A percentile compares a stretch with the other conserved stretches of the same genome.
Conservation (phyloP, 2,888 invertebrate genomes). For the Aradus depressus region DNA sequence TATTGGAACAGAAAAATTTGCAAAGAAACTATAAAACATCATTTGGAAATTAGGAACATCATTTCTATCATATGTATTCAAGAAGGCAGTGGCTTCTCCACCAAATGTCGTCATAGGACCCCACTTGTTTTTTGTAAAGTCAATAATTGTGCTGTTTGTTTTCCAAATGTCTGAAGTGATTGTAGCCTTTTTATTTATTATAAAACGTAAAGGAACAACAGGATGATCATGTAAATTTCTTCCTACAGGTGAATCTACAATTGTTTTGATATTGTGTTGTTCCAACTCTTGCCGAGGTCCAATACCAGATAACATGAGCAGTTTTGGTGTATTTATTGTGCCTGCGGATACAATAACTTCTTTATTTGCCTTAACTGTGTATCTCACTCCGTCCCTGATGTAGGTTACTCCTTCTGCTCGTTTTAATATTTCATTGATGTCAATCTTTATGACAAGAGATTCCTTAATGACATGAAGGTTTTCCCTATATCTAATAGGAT, state of each 20-base stretch:
- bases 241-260: conserved; percentile 17
- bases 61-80: not conserved
- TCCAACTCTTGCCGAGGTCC: conserved; percentile 17
- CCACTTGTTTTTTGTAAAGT: conserved; percentile 3
- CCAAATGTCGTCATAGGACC: conserved; percentile 7
- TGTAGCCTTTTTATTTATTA: conserved; percentile 3
- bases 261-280: conserved; percentile 1
- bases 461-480: conserved; percentile 23
- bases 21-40: not conserved
- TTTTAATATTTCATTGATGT: conserved; percentile 13
- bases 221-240: conserved; percentile 17
- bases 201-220: not conserved
- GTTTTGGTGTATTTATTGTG: conserved; percentile 22
- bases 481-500: conserved; percentile 11
- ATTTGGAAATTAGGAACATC: conserved; percentile 9
- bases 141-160: not conserved
- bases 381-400: conserved; percentile 9
- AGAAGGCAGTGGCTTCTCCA: conserved; percentile 5
- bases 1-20: not conserved
- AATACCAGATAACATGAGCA: conserved; percentile 27
- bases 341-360: conserved; percentile 26
- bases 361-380: conserved; percentile 8
- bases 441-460: conserved; percentile 15
- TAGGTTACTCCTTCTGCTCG: conserved; percentile 20
- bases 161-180: not conserved